phyloP scores from a whole-genome alignment of 2,888 invertebrate genomes.

The Chrysolina haemoptera region DNA sequence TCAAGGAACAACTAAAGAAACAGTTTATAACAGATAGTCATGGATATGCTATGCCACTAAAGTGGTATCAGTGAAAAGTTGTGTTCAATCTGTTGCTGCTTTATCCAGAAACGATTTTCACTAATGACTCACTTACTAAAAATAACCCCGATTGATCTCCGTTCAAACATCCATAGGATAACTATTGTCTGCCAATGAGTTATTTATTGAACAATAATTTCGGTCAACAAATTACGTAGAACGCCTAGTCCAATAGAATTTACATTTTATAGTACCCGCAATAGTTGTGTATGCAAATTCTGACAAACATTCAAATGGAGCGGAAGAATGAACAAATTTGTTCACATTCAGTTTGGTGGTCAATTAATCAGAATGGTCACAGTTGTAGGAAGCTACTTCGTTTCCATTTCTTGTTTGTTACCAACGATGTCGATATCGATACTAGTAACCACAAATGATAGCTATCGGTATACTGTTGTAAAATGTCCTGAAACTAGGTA shows the following conservation, averaged over 20 bases:
- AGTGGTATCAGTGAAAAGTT: no score
- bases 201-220: slow-evolving; percentile 10
- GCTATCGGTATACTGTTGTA: no score
- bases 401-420: not conserved
- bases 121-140: not conserved
- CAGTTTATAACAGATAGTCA: no score
- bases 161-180: not conserved
- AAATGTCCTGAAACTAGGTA: no score
- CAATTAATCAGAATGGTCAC: not conserved
- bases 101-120: no score
- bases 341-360: not conserved
- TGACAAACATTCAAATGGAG: not conserved
- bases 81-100: no score
- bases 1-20: no score
- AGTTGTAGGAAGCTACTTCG: not conserved
- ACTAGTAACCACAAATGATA: no score
- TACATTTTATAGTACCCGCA: not conserved
- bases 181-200: slow-evolving; percentile 8
- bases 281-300: slow-evolving; percentile 19
- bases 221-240: slow-evolving; percentile 6
- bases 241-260: slow-evolving; percentile 13
- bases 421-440: no score
- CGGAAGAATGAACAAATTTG: slow-evolving; percentile 9
- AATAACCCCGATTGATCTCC: not conserved
- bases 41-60: no score